Evolutionary conservation across 2,888 invertebrate species (phyloP).

Genomic region (Phyllotreta cruciferae): DNA sequence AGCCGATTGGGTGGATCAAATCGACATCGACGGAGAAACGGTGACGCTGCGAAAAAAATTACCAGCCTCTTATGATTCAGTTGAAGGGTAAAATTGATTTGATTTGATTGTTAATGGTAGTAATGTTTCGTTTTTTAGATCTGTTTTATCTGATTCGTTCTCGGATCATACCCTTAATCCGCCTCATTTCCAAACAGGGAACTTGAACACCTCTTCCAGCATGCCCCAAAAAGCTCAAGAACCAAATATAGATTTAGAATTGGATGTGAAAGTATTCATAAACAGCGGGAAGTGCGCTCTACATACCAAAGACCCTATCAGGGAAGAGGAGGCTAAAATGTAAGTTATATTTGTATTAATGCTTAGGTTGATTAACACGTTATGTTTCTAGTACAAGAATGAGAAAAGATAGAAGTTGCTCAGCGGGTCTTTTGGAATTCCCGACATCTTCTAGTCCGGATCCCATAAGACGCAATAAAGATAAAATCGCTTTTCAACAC

Average conservation of each 20-base stretch:
- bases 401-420: conserved; percentile 72
- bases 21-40: conserved; percentile 70
- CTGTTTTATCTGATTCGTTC: conserved; percentile 44
- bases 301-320: conserved; percentile 84
- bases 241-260: conserved; percentile 93
- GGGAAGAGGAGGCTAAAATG: conserved; percentile 72
- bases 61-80: conserved; percentile 55
- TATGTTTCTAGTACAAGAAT: conserved; percentile 62
- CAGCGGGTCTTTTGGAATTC: conserved; percentile 58
- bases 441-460: conserved; percentile 57
- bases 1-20: conserved; percentile 67
- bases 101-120: not conserved
- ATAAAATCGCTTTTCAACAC: conserved; percentile 53
- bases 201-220: conserved; percentile 39
- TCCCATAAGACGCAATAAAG: conserved; percentile 57
- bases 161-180: conserved; percentile 43
- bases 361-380: conserved; percentile 33
- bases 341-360: conserved; percentile 41
- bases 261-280: conserved; percentile 95
- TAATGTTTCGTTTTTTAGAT: conserved; percentile 28
- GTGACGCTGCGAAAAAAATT: conserved; percentile 69
- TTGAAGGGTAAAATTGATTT: conserved; percentile 47
- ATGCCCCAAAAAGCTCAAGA: conserved; percentile 69
- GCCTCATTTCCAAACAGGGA: conserved; percentile 42
- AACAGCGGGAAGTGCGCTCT: conserved; percentile 97